phyloP scores from a whole-genome alignment of 1,140 invertebrate genomes.

The Colletes latitarsis region DNA sequence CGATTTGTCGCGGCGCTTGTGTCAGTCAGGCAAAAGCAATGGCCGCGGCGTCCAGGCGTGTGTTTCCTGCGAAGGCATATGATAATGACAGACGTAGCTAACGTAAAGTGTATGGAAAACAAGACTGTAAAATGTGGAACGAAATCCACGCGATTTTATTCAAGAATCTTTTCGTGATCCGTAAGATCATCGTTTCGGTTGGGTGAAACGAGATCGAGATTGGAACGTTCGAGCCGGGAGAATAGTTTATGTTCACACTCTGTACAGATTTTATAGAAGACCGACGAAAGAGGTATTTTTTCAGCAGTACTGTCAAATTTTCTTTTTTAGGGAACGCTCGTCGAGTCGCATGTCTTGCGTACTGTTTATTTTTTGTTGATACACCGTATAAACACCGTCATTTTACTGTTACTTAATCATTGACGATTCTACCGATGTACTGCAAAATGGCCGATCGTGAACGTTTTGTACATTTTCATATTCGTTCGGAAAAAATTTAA shows the following conservation, averaged over 20 bases:
- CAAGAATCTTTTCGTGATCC: not conserved
- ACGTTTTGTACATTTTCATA: not conserved
- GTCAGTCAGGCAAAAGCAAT: not conserved
- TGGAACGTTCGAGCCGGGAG: not conserved
- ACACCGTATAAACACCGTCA: not conserved
- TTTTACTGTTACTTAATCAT: no score
- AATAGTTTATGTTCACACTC: constrained; percentile 40
- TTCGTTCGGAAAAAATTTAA: not conserved
- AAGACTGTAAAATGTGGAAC: not conserved
- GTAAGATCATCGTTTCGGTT: not conserved
- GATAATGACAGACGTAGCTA: not conserved
- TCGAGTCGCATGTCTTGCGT: not conserved
- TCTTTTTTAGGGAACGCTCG: not conserved
- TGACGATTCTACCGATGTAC: no score
- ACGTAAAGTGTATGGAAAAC: not conserved
- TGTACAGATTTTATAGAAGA: constrained; percentile 1
- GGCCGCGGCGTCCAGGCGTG: not conserved
- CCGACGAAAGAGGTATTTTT: not conserved
- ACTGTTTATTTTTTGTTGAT: not conserved
- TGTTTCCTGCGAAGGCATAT: not conserved
- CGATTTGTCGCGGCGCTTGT: not conserved
- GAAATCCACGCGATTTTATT: not conserved
- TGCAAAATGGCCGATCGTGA: not conserved
- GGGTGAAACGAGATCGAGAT: not conserved
- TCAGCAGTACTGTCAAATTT: not conserved